phyloP scores from a whole-genome alignment of 2,113 vertebrate species.

The Leptosomus discolor region DNA sequence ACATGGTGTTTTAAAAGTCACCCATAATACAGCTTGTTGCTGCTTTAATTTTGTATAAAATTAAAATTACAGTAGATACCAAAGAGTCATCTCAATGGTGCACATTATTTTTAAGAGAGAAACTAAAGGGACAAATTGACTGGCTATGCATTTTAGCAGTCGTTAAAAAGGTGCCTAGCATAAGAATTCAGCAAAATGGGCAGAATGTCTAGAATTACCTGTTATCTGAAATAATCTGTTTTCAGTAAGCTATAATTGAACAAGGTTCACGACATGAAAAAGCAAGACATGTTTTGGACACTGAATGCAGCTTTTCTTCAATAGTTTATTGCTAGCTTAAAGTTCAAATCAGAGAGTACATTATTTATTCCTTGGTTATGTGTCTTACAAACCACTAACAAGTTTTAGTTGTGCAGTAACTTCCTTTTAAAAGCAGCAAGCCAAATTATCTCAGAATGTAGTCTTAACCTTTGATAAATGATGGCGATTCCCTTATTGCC shows the following conservation, averaged over 20 bases:
- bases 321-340: background rate
- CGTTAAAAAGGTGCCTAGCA: background rate
- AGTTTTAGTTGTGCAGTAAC: background rate
- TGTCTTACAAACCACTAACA: background rate
- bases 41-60: background rate
- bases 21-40: background rate
- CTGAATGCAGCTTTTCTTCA: background rate
- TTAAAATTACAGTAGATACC: background rate
- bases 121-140: background rate
- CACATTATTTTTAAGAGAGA: background rate
- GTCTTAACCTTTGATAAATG: conserved; percentile 3
- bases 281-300: background rate
- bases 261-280: background rate
- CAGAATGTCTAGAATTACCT: background rate
- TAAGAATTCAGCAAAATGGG: background rate
- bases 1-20: background rate
- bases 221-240: background rate
- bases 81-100: background rate
- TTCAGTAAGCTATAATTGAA: background rate
- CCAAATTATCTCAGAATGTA: background rate
- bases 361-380: background rate
- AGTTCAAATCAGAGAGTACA: background rate
- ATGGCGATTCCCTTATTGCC: background rate
- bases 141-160: background rate
- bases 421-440: conserved; percentile 5